Evolutionary conservation across 2,888 invertebrate species (phyloP).

Genomic region (Catotricha subobsoleta): DNA sequence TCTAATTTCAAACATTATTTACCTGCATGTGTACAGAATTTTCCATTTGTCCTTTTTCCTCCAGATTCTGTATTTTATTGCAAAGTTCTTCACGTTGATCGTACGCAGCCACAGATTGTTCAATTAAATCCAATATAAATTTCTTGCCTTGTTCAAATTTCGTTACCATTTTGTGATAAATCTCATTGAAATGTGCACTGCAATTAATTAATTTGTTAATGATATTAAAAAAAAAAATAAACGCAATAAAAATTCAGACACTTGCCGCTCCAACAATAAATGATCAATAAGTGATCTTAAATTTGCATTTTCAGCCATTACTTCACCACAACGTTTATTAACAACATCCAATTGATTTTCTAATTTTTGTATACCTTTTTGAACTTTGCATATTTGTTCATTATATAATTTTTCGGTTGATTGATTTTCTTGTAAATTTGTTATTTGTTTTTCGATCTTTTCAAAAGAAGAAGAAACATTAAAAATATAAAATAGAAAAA

Average conservation of each 20-base stretch:
- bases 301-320: constrained; percentile 52
- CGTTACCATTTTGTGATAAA: constrained; percentile 60
- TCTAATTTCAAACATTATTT: neutral
- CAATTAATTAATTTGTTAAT: neutral
- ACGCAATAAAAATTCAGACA: too few species aligned
- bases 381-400: constrained; percentile 20
- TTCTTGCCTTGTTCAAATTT: constrained; percentile 62
- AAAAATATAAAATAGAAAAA: neutral
- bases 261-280: constrained; percentile 56
- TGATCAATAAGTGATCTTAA: constrained; percentile 65
- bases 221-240: too few species aligned
- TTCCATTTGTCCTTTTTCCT: constrained; percentile 60
- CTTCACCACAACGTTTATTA: constrained; percentile 56
- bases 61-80: constrained; percentile 59
- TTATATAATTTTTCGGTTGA: constrained; percentile 33
- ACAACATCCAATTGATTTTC: constrained; percentile 61
- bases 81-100: constrained; percentile 73
- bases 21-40: constrained; percentile 43
- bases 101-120: constrained; percentile 73
- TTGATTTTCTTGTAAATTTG: constrained; percentile 26
- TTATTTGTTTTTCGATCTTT: constrained; percentile 26
- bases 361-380: constrained; percentile 39
- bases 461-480: neutral
- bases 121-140: constrained; percentile 68
- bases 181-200: constrained; percentile 61